Evolutionary conservation across 2,113 vertebrate species (phyloP), one percentile per base, ranked within the genome.

Genomic region (Dipodomys stephensi): DNA sequence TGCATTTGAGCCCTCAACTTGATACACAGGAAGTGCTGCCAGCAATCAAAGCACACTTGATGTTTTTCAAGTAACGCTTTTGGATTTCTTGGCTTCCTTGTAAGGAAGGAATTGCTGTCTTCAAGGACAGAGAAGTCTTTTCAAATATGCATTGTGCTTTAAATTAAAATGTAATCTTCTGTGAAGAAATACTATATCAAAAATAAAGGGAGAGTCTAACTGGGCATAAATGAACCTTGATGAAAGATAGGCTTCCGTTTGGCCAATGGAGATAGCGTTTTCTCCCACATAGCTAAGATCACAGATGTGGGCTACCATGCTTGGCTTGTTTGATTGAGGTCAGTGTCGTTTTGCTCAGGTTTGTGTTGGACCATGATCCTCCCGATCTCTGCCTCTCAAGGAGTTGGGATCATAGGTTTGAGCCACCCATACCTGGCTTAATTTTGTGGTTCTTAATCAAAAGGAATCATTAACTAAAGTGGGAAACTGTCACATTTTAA

Each of bases 81-180:
- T 69, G 30, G 39, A 83, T 82, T 74, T 88, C 53, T 87, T 81
- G 57, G 28, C 68, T 86, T 16, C 62, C 46, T 91, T 25, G 0
- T 35, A 39, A 95, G 28, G 10, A 71, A 57, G 53, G 53, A 57
- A 57, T 16, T 57, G 53, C 62, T 67, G 23, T 88, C 68, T 77
- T 93, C 67, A 88, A 86, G 25, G 76, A 62, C 46, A 69, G 30
- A 68, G 35, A 11, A 76, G 65, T 35, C n/a, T n/a, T 95, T 91
- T 92, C 81, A 83, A 94, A 92, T 62, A 46, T 68, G 11, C 8
- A 39, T 84, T 92, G 16, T 78, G 69, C 80, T 92, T 95, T 88
- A 12, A 72, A 68, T 87, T 87, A 89, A 90, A 90, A 91, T 73
- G 82, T 49, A 73, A 81, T 89, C 30, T 77, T 1, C 32, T 79